A percentile compares a stretch with the other conserved stretches of the same genome.
Conservation (phyloP, 2,113 vertebrate genomes). For the Maccullochella peelii region DNA sequence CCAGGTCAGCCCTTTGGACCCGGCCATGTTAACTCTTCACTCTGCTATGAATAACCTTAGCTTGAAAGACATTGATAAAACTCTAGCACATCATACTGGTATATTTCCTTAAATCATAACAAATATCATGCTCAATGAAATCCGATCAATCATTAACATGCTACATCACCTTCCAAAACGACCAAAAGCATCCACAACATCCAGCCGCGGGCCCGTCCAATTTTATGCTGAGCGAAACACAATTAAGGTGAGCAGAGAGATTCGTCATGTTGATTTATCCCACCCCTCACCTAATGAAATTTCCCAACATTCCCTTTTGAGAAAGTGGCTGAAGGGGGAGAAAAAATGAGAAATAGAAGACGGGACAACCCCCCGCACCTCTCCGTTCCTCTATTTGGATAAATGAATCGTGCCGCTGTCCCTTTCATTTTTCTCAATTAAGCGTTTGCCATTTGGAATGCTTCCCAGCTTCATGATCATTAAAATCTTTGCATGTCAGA, state of each 20-base stretch:
- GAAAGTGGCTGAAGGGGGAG: slow-evolving; percentile 55
- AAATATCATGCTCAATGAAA: background rate
- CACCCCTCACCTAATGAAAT: slow-evolving; percentile 77
- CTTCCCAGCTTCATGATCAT: slow-evolving; percentile 79
- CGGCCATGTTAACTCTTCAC: slow-evolving; percentile 35
- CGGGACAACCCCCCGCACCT: slow-evolving; percentile 42
- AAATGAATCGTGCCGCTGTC: slow-evolving; percentile 74
- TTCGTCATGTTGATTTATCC: slow-evolving; percentile 84
- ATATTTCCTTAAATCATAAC: background rate
- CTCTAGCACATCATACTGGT: background rate
- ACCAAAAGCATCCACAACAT: slow-evolving; percentile 45
- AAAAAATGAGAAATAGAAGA: slow-evolving; percentile 58
- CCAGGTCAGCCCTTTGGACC: slow-evolving; percentile 59
- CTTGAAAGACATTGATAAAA: background rate
- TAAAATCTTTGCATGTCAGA: slow-evolving; percentile 76
- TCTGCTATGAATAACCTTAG: slow-evolving; percentile 22
- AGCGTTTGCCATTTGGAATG: slow-evolving; percentile 75
- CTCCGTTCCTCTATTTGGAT: slow-evolving; percentile 66
- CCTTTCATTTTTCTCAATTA: slow-evolving; percentile 84
- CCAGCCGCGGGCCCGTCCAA: slow-evolving; percentile 33
- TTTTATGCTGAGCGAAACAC: slow-evolving; percentile 79
- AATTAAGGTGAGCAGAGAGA: slow-evolving; percentile 74
- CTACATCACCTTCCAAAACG: slow-evolving; percentile 33
- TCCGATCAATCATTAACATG: slow-evolving; percentile 11
- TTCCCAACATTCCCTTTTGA: slow-evolving; percentile 70